Evolutionary conservation across 2,113 vertebrate genomes (phyloP), one percentile per base, ranked within the genome.

Genomic region (Tetrax tetrax): DNA sequence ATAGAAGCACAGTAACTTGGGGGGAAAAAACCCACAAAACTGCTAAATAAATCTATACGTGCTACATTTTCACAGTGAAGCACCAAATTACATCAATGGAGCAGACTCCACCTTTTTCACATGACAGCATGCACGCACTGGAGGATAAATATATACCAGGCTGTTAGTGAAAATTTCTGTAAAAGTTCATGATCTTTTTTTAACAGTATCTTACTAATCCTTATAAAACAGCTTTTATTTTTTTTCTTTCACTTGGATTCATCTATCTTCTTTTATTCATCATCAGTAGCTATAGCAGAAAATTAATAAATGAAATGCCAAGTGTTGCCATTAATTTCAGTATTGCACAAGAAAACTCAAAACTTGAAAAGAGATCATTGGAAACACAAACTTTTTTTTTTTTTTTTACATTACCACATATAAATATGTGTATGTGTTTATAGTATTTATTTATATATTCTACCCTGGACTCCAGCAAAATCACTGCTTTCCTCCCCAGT

Each of bases 171-270:
- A 90, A 78, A 89, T 8, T 33, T 82, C 63, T 70, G 10, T 15
- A 29, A 0, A 17, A 43, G 5, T 60, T 41, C 0, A 0, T 24
- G 1, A 31, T 7, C 3, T 63, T 65, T 83, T 83, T 79, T 64
- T 43, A 31, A 25, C 2, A 45, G 10, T 33, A 61, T 27, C 22
- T 75, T 69, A 63, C 23, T 68, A 65, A 63, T 22, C 23, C 18
- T 78, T 79, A 31, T 8, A 60, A 79, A 93, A 51, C 5, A 84
- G 37, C 5, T 37, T 33, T n/a, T 5, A 22, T 33, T 28, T 45
- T 50, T 50, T 12, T 28, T 60, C 41, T 35, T 37, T 7, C 8
- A 27, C 35, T 68, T 59, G 33, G 23, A 79, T 83, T 64, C 2
- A 75, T 59, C 57, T 48, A 29, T 41, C 31, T 48, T 59, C 19